Conservation (phyloP, 2,113 vertebrate genomes). For the Chionodraco myersi region DNA sequence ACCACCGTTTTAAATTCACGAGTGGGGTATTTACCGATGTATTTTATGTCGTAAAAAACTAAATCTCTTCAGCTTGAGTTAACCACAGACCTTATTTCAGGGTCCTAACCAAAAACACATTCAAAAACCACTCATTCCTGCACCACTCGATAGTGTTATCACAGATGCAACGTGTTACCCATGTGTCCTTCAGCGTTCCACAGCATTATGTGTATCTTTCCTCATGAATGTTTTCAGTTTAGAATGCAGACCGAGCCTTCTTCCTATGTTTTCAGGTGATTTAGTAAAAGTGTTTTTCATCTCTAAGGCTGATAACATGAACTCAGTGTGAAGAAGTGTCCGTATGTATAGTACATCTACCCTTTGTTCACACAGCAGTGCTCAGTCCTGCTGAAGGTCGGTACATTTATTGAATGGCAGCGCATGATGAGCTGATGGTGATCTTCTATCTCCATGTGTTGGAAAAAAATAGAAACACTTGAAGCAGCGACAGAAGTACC, state of each 20-base stretch:
- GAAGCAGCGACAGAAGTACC: background rate
- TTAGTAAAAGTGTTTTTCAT: constrained; percentile 19
- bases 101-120: too few species aligned
- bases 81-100: too few species aligned
- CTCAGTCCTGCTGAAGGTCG: constrained; percentile 31
- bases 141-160: constrained; percentile 7
- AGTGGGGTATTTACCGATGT: too few species aligned
- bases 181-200: constrained; percentile 2
- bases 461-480: background rate
- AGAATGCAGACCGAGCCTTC: background rate
- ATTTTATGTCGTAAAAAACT: too few species aligned
- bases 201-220: constrained; percentile 1
- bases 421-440: constrained; percentile 11
- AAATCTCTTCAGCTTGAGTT: too few species aligned
- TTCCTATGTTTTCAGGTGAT: constrained; percentile 23
- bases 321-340: constrained; percentile 19
- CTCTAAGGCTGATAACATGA: constrained; percentile 33
- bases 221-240: background rate
- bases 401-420: constrained; percentile 30
- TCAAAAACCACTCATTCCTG: too few species aligned
- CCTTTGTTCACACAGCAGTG: constrained; percentile 46
- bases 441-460: background rate
- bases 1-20: too few species aligned
- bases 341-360: constrained; percentile 40
- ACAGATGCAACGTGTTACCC: constrained; percentile 10